Conservation (phyloP, 2,888 invertebrate species). For the Noctua pronuba region DNA sequence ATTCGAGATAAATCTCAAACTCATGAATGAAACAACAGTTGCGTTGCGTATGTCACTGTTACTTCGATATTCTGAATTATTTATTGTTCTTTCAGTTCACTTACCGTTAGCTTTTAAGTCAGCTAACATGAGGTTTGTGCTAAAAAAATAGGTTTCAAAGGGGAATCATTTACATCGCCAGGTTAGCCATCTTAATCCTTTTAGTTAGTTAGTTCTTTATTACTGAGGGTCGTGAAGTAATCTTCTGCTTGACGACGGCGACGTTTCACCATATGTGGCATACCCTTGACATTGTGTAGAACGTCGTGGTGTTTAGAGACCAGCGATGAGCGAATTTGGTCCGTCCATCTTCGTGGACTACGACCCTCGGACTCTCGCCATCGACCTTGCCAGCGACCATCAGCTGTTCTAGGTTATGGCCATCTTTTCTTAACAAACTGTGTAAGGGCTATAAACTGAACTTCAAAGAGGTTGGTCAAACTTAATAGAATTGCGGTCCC, state of each 20-base stretch:
- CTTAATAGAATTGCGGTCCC: constrained; percentile 60
- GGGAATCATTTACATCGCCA: neutral
- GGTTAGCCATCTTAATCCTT: neutral
- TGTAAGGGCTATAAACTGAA: neutral
- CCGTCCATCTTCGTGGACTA: neutral
- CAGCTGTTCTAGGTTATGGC: neutral
- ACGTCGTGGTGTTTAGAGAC: neutral
- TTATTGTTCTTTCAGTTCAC: neutral
- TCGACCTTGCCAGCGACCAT: neutral
- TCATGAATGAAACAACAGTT: constrained; percentile 47
- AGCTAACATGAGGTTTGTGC: neutral
- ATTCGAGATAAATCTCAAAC: constrained; percentile 1
- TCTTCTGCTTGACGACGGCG: neutral
- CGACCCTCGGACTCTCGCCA: neutral
- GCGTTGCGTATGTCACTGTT: constrained; percentile 28
- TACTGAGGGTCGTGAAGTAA: neutral
- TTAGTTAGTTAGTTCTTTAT: neutral
- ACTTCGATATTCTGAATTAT: constrained; percentile 31
- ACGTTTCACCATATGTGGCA: neutral
- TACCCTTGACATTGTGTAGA: neutral
- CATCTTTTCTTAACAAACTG: neutral
- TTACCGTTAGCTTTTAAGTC: neutral
- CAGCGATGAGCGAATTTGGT: neutral
- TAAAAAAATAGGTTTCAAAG: neutral
- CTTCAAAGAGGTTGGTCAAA: constrained; percentile 19